phyloP scores from a whole-genome alignment of 1,140 invertebrate species.

The Polyergus mexicanus region DNA sequence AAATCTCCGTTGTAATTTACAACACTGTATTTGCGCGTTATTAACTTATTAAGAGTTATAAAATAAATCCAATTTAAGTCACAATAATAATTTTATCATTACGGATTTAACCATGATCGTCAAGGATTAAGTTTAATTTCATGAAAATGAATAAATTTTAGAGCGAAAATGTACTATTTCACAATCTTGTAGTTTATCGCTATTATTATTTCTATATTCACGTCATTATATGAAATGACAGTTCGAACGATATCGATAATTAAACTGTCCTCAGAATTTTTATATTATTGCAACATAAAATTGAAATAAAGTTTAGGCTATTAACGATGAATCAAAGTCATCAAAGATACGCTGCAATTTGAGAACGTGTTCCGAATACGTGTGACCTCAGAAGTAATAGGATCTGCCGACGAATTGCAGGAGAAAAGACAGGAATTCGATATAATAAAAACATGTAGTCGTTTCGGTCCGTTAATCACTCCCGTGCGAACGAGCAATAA shows the following conservation, averaged over 20 bases:
- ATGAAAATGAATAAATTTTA: background rate
- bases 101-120: background rate
- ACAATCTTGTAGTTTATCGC: background rate
- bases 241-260: slow-evolving; percentile 3
- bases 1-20: slow-evolving; percentile 48
- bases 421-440: slow-evolving; percentile 46
- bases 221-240: background rate
- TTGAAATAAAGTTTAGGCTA: slow-evolving; percentile 10
- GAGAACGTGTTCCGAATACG: background rate
- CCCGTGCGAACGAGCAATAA: slow-evolving; percentile 48
- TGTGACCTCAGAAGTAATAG: slow-evolving; percentile 9
- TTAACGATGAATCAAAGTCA: slow-evolving; percentile 43
- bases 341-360: slow-evolving; percentile 29
- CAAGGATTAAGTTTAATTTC: slow-evolving; percentile 1
- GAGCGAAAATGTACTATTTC: background rate
- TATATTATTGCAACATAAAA: background rate
- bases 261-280: slow-evolving; percentile 3
- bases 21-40: background rate
- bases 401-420: slow-evolving; percentile 16
- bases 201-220: background rate
- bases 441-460: slow-evolving; percentile 62
- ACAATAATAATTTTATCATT: background rate
- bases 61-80: background rate
- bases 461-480: slow-evolving; percentile 62
- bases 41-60: background rate